Base-by-base conservation (phyloP, 1,140 invertebrate genomes). In the Microplitis demolitor region DNA sequence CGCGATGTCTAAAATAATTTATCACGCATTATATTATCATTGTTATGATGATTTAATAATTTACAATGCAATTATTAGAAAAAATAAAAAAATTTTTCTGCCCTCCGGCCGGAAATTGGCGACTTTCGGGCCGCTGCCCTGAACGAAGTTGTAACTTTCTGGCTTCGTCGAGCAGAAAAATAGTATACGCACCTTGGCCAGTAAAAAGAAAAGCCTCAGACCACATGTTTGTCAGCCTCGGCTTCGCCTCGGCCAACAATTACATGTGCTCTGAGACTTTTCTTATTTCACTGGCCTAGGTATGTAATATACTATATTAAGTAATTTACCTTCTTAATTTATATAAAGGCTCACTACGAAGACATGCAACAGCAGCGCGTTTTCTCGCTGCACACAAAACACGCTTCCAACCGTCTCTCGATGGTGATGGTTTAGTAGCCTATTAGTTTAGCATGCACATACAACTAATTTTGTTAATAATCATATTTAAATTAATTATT, bases 331-430 rank as follows among this genome's bases (percentile, higher is more conserved):
- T 96, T 88, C 93, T 94, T 75, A 98, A 87, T 81, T 93, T 95
- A 90, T 99, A 97, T 39, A 98, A 91, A 78, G 96, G 96, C 64
- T 92, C 92, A 87, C 96, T 96, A 85, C 97, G 91, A 80, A 99
- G 92, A 85, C 97, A 99, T 80, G 96, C 96, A 85, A 99, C 92
- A 53, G 97, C 97, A 66, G 97, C 97, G 81, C 96, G 90, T 88
- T 98, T 98, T 79, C 97, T 92, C 76, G 98, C 96, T 62, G 95
- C 95, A 71, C 96, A 97, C 66, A 99, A 90, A 74, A 98, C 91
- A 83, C 94, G 93, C 84, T 92, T 93, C 97, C 97, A 98, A 78
- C 93, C 94, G 83, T 90, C 90, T 71, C 88, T 87, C 63, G 89
- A 89, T 78, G 89, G 89, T 82, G 89, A 89, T 76, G 92, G 92